These are phyloP conservation scores for Mellilla xanthometata DNA, from an alignment of 2,888 invertebrate genomes.

Conservation along the genomic window DNA sequence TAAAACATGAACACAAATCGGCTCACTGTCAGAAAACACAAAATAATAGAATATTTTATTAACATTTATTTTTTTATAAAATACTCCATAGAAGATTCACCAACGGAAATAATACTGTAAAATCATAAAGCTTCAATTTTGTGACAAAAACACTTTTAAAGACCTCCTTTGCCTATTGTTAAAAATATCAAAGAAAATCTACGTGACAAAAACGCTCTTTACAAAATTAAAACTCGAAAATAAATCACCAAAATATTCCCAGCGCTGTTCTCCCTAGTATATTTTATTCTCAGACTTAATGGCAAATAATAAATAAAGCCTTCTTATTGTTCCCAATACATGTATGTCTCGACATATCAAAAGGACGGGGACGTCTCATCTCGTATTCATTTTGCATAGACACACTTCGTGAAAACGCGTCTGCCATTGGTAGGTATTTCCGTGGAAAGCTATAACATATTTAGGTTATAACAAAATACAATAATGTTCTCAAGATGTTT, in stretches of 20 bases:
- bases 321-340: slow-evolving; percentile 47
- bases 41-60: too few relatives aligned
- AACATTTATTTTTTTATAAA: too few relatives aligned
- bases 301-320: slow-evolving; percentile 58
- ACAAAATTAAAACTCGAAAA: slow-evolving; percentile 10
- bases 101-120: too few relatives aligned
- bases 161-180: background rate
- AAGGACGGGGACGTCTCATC: slow-evolving; percentile 57
- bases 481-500: slow-evolving; percentile 21
- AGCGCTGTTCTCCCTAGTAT: slow-evolving; percentile 6
- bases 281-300: slow-evolving; percentile 36
- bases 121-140: too few relatives aligned
- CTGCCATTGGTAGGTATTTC: slow-evolving; percentile 36
- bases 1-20: too few relatives aligned
- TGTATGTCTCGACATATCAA: slow-evolving; percentile 42
- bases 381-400: slow-evolving; percentile 60
- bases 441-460: slow-evolving; percentile 26
- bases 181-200: background rate
- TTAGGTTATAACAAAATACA: slow-evolving; percentile 36
- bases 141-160: too few relatives aligned
- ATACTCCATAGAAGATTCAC: too few relatives aligned
- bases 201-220: slow-evolving; percentile 2
- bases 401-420: slow-evolving; percentile 64
- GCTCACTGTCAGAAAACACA: too few relatives aligned
- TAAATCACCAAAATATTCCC: slow-evolving; percentile 3